phyloP scores from a whole-genome alignment of 2,113 vertebrate genomes.

The Ploceus nigricollis region DNA sequence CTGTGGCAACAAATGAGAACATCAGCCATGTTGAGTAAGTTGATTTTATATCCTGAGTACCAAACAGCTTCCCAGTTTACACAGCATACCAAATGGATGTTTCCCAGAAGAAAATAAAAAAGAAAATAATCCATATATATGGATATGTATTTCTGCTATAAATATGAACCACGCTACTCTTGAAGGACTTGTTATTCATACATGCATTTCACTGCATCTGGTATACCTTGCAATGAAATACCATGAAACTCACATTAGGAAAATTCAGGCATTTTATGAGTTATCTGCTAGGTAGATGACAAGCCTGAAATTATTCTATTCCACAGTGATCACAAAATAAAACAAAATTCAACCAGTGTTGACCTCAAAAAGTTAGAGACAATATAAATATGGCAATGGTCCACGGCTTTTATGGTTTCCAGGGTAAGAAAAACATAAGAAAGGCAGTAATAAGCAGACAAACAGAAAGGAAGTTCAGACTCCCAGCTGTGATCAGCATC shows the following conservation, averaged over 20 bases:
- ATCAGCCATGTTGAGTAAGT: not conserved
- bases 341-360: not conserved
- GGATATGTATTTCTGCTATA: not conserved
- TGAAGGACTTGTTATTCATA: not conserved
- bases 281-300: not conserved
- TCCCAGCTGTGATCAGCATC: not conserved
- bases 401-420: not conserved
- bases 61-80: not conserved
- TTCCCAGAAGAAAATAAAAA: not conserved
- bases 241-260: not conserved
- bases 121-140: not conserved
- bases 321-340: not conserved
- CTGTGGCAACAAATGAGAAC: not conserved
- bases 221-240: not conserved
- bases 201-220: not conserved
- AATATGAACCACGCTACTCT: not conserved
- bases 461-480: not conserved
- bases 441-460: not conserved
- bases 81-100: not conserved
- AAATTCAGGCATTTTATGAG: not conserved
- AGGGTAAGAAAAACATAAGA: not conserved
- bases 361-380: not conserved
- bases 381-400: not conserved
- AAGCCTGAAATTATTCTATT: not conserved
- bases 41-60: not conserved